phyloP scores from a whole-genome alignment of 2,888 invertebrate genomes.

The Linnaemya tessellans region DNA sequence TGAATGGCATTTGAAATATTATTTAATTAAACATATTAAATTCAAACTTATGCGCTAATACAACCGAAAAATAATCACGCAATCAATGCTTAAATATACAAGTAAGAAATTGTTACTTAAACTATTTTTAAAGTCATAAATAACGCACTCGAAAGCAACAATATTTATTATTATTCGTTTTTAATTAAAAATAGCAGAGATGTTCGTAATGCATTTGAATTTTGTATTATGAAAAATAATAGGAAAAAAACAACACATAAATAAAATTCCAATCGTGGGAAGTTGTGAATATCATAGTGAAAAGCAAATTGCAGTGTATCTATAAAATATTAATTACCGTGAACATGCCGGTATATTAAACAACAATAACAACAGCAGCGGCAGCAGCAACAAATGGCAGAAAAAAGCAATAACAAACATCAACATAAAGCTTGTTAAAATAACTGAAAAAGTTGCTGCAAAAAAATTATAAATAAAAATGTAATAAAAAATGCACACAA shows the following conservation, averaged over 20 bases:
- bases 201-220: slow-evolving; percentile 5
- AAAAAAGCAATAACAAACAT: slow-evolving; percentile 24
- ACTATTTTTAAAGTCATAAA: slow-evolving; percentile 24
- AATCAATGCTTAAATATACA: slow-evolving; percentile 16
- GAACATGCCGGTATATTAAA: slow-evolving; percentile 66
- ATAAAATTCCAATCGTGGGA: slow-evolving; percentile 55
- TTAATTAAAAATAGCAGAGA: background rate
- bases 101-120: background rate
- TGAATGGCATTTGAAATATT: background rate
- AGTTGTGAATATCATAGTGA: slow-evolving; percentile 53
- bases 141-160: slow-evolving; percentile 14
- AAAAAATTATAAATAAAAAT: slow-evolving; percentile 8
- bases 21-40: background rate
- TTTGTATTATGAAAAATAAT: background rate
- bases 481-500: slow-evolving; percentile 6
- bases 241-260: background rate
- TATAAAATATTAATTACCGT: slow-evolving; percentile 67
- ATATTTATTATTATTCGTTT: background rate
- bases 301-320: slow-evolving; percentile 59
- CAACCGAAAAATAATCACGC: slow-evolving; percentile 12
- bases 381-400: slow-evolving; percentile 21
- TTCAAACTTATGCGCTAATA: background rate
- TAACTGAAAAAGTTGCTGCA: slow-evolving; percentile 25
- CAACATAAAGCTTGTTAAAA: slow-evolving; percentile 24
- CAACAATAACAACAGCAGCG: slow-evolving; percentile 49